These are phyloP conservation scores for Rhinella marina DNA, from an alignment of 2,797 vertebrate species.

Conservation along the genomic window DNA sequence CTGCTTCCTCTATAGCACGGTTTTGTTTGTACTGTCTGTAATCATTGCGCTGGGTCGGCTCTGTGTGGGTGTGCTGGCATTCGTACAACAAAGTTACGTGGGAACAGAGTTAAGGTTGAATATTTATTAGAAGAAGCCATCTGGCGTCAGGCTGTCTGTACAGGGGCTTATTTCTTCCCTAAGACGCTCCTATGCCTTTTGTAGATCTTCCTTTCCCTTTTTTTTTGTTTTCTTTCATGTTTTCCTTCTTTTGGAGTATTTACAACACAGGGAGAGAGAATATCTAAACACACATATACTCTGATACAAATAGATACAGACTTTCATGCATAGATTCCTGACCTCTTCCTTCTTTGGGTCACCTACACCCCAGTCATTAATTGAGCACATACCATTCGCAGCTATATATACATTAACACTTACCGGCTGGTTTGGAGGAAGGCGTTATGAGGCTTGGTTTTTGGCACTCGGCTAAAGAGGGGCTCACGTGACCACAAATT, in stretches of 20 bases:
- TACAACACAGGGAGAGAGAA: conserved; percentile 38
- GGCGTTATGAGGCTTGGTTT: background rate
- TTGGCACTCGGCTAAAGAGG: background rate
- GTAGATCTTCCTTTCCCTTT: conserved; percentile 74
- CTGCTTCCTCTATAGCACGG: conserved; percentile 90
- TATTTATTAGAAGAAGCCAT: conserved; percentile 99
- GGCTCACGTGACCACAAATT: background rate
- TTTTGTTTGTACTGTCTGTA: conserved; percentile 97
- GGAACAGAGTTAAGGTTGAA: conserved; percentile 99
- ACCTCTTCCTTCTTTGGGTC: conserved; percentile 18
- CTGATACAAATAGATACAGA: conserved; percentile 35
- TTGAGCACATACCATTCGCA: background rate
- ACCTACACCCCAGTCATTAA: conserved; percentile 25
- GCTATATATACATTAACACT: background rate
- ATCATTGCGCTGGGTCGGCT: conserved; percentile 96
- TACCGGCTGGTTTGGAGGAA: background rate
- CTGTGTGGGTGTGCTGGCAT: conserved; percentile 99
- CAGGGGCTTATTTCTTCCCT: conserved; percentile 89
- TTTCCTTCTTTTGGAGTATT: conserved; percentile 44
- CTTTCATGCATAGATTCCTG: conserved; percentile 29
- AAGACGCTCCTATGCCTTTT: conserved; percentile 83
- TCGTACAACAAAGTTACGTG: conserved; percentile 98
- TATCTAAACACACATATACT: conserved; percentile 45
- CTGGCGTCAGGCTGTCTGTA: conserved; percentile 99
- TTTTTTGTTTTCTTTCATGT: conserved; percentile 65